Conservation (phyloP, 2,888 invertebrate species). For the Aphrophora alni region DNA sequence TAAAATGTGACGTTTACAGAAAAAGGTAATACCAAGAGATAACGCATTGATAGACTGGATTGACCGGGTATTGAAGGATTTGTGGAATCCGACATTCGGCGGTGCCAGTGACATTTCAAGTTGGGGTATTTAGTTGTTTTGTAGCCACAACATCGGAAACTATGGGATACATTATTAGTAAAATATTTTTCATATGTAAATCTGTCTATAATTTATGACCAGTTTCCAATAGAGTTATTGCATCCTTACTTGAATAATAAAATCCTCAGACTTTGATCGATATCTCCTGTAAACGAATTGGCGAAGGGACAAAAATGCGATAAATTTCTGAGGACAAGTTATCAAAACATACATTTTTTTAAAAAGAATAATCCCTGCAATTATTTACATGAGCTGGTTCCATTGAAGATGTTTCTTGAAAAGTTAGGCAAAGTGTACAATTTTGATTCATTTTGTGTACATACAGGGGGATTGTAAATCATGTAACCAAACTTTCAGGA, state of each 20-base stretch:
- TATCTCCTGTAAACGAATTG: neutral
- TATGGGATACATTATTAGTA: neutral
- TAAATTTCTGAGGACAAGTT: neutral
- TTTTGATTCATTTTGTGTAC: too few species aligned
- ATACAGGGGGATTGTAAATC: too few species aligned
- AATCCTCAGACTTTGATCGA: neutral
- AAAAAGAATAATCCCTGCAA: too few species aligned
- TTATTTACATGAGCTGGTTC: too few species aligned
- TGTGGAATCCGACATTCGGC: neutral
- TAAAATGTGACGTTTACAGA: slow-evolving; percentile 2
- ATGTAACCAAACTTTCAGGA: too few species aligned
- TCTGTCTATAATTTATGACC: neutral
- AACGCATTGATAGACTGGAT: slow-evolving; percentile 2
- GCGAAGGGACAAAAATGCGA: neutral
- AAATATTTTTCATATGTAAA: neutral
- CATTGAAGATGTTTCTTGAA: too few species aligned
- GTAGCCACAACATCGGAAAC: neutral
- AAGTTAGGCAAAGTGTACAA: too few species aligned
- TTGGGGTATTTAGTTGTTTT: neutral
- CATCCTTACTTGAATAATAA: neutral
- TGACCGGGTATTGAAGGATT: neutral
- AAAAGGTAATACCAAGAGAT: neutral
- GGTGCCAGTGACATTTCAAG: neutral
- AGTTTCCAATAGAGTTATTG: neutral
- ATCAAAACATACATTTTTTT: neutral